Evolutionary conservation across 2,113 vertebrate species (phyloP).

Genomic region (Cinclus cinclus): DNA sequence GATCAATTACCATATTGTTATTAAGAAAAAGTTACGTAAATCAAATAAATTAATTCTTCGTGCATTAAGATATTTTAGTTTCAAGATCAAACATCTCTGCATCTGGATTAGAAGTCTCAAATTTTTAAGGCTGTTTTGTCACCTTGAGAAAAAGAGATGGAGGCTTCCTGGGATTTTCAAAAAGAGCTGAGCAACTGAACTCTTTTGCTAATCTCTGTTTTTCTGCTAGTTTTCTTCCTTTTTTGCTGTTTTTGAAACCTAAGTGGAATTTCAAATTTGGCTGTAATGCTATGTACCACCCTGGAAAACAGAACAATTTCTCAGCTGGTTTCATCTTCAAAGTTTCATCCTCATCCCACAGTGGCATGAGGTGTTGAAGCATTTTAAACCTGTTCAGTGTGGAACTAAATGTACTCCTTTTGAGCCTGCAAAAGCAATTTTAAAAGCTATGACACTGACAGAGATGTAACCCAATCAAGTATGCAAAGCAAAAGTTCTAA

Average conservation of each 20-base stretch:
- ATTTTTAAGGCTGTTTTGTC: not conserved
- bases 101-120: not conserved
- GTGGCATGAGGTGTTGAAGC: not conserved
- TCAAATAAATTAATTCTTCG: not conserved
- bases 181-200: not conserved
- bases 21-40: not conserved
- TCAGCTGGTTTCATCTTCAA: not conserved
- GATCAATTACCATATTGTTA: not conserved
- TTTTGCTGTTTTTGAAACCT: not conserved
- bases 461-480: not conserved
- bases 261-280: not conserved
- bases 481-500: not conserved
- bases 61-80: not conserved
- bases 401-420: not conserved
- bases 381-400: not conserved
- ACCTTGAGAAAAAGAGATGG: not conserved
- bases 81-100: not conserved
- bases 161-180: not conserved
- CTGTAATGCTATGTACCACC: fast-evolving
- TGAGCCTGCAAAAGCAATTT: not conserved
- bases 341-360: not conserved
- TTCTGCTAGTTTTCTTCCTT: not conserved
- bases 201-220: not conserved
- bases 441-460: not conserved
- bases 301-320: not conserved